A percentile compares a stretch with the other conserved stretches of the same genome.
Evolutionary conservation across 2,797 vertebrate genomes (phyloP).

Genomic region (Oreochromis mossambicus): DNA sequence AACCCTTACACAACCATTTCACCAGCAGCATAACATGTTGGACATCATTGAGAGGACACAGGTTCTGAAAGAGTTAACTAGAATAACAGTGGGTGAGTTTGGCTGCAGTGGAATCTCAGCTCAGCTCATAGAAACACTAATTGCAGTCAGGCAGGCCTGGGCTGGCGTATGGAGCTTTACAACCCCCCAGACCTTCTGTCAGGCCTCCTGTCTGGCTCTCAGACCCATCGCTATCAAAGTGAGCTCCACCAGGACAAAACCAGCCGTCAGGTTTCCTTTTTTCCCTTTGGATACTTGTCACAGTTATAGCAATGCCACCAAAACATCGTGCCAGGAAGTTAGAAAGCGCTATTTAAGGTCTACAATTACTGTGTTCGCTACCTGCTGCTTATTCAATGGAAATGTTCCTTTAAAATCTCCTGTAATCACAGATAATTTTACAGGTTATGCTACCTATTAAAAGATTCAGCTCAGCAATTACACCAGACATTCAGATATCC

Average conservation of each 20-base stretch:
- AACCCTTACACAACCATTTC: constrained; percentile 8
- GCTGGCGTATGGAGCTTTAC: constrained; percentile 59
- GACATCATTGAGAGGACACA: neutral
- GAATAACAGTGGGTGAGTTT: constrained; percentile 43
- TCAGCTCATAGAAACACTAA: constrained; percentile 65
- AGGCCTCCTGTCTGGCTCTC: constrained; percentile 62
- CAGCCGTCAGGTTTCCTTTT: constrained; percentile 5
- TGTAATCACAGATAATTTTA: constrained; percentile 56
- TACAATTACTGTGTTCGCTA: constrained; percentile 35
- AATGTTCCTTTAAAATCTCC: constrained; percentile 24
- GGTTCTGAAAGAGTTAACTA: constrained; percentile 45
- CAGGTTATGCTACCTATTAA: constrained; percentile 32
- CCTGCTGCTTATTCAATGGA: constrained; percentile 36
- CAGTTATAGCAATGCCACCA: constrained; percentile 28
- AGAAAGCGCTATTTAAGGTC: constrained; percentile 45
- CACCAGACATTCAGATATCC: constrained; percentile 28
- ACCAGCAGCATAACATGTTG: neutral
- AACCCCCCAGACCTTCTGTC: constrained; percentile 71
- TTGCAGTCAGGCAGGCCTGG: constrained; percentile 70
- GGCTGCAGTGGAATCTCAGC: constrained; percentile 61
- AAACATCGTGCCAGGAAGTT: constrained; percentile 34
- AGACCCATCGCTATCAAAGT: constrained; percentile 50
- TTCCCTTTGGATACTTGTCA: constrained; percentile 15
- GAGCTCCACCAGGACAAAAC: constrained; percentile 20
- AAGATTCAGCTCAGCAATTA: constrained; percentile 46